Evolutionary conservation across 2,113 vertebrate genomes (phyloP).

Genomic region (Oriolus oriolus): DNA sequence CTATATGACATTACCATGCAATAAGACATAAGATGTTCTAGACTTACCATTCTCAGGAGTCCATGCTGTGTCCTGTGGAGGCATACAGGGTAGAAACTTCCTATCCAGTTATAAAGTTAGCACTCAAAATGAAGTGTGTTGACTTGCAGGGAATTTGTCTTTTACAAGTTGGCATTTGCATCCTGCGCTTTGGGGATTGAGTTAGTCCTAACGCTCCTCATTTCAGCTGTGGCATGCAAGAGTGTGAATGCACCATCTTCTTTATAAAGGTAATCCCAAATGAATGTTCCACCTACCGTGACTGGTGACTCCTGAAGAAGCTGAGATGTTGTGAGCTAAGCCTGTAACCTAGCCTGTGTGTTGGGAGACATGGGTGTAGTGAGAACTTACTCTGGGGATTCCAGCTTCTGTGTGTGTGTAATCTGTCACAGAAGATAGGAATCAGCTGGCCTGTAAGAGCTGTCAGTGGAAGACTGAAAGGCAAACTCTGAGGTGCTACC

Average conservation of each 20-base stretch:
- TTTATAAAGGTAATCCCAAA: neutral
- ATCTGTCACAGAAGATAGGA: neutral
- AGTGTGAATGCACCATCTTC: neutral
- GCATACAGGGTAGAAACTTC: neutral
- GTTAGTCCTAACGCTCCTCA: accelerated
- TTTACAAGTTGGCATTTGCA: neutral
- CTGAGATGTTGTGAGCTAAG: neutral
- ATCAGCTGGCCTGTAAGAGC: neutral
- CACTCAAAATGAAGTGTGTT: neutral
- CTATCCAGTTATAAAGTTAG: neutral
- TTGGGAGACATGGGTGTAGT: neutral
- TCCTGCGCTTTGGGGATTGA: accelerated
- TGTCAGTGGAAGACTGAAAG: neutral
- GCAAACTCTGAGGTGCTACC: neutral
- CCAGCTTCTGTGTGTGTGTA: neutral
- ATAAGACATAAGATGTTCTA: neutral
- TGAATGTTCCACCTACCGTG: neutral
- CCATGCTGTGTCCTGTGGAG: neutral
- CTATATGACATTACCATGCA: neutral
- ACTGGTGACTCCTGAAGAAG: neutral
- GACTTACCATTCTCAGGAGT: neutral
- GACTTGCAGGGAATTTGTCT: neutral
- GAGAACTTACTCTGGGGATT: neutral
- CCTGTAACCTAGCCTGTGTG: neutral
- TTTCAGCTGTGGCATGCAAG: neutral